Evolutionary conservation across 2,797 vertebrate genomes (phyloP).

Genomic region (Phyllotis vaccarum): DNA sequence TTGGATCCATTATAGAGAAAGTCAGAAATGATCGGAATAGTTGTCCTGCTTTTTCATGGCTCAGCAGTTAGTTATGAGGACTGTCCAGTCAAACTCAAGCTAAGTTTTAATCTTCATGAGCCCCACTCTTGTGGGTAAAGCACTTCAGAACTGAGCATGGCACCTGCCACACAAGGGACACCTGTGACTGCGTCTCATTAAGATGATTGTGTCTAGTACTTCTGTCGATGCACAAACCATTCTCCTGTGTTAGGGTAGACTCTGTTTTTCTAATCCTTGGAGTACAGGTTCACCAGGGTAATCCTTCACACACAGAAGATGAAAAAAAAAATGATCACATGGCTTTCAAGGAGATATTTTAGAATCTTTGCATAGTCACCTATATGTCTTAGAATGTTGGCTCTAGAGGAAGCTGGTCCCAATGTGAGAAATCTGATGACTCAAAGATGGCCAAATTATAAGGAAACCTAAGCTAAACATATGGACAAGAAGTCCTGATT

Average conservation of each 20-base stretch:
- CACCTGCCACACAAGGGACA: not conserved
- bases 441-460: not conserved
- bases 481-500: not conserved
- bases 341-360: not conserved
- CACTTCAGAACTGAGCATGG: not conserved
- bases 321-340: not conserved
- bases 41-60: not conserved
- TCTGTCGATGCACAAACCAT: not conserved
- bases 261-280: not conserved
- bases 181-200: not conserved
- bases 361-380: not conserved
- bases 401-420: not conserved
- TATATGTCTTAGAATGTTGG: not conserved
- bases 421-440: not conserved
- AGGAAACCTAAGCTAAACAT: not conserved
- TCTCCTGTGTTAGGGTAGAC: not conserved
- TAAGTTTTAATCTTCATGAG: not conserved
- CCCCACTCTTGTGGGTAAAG: not conserved
- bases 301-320: not conserved
- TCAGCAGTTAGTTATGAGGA: not conserved
- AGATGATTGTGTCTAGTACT: not conserved
- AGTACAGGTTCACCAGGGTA: not conserved
- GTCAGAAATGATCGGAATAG: not conserved
- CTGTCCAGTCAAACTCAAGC: not conserved
- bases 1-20: not conserved